Evolutionary conservation across 2,113 vertebrate genomes (phyloP), one percentile per base, ranked within the genome.

Genomic region (Seriola rivoliana): DNA sequence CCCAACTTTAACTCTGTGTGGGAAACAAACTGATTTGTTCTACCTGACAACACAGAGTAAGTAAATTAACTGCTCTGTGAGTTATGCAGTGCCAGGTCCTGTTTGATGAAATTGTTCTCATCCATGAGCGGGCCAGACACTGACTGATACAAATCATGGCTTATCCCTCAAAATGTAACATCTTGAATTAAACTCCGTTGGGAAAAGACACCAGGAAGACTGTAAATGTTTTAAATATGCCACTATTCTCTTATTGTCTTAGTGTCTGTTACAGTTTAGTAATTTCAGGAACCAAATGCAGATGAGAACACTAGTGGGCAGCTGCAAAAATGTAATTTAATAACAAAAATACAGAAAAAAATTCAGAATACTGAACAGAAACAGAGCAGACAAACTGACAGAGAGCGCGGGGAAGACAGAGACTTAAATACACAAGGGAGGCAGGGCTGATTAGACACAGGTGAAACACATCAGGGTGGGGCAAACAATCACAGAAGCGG

Each of bases 31-130:
- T 17, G 38, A 34, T 78, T 65, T 8, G 16, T 52, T 85, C 32
- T 68, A 87, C 74, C 82, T 82, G 78, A 84, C 74, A 78, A 40
- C 69, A 77, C 72, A 78, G 46, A 50, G 32, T 48, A 7, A 4
- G n/a, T 55, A 4, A 68, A 62, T 86, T 48, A 66, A 40, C 80
- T 77, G 78, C 46, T 81, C 66, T 34, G 16, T 69, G 72, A 73
- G 57, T 70, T 4, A 21, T 55, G 58, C 48, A 29, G 32, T 36
- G 71, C 80, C 81, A 84, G 50, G 59, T 78, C 46, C 52, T 66
- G 57, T 72, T 84, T 57, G 54, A 59, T 70, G 71, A 71, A 6
- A 29, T 40, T 36, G 55, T 25, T 84, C 29, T 66, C 29, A 52
- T 34, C 29, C 14, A 1, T 48, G 34, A 52, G 14, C 32, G 8